Percentiles rank a stretch among this genome's conserved stretches.
These are phyloP conservation scores for Anoplopoma fimbria DNA, from an alignment of 2,113 vertebrate species.

Conservation along the genomic window DNA sequence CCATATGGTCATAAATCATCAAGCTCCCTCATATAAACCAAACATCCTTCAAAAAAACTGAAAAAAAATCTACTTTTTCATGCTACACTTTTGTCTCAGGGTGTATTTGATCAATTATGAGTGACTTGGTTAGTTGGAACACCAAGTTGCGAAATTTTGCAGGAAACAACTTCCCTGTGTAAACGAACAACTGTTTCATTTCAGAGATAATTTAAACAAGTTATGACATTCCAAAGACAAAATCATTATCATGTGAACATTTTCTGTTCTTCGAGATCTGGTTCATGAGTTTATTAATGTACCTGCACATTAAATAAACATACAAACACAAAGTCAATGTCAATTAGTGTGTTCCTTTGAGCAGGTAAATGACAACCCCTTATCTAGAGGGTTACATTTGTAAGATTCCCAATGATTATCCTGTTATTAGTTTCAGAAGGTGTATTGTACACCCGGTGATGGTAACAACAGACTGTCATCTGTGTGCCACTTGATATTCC, in stretches of 20 bases:
- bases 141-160: no score
- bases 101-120: constrained; percentile 1
- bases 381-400: neutral
- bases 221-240: neutral
- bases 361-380: constrained; percentile 5
- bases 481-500: constrained; percentile 69
- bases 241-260: neutral
- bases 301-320: neutral
- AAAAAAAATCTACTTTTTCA: constrained; percentile 1
- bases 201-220: constrained; percentile 13
- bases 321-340: constrained; percentile 22
- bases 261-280: neutral
- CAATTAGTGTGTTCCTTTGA: constrained; percentile 7
- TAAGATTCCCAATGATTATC: constrained; percentile 14
- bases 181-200: neutral
- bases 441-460: neutral
- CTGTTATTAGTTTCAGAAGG: constrained; percentile 18
- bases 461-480: constrained; percentile 16
- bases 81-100: neutral
- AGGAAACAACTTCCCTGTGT: neutral
- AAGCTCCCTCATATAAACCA: neutral
- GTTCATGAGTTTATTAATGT: neutral
- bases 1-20: neutral
- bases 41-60: neutral
- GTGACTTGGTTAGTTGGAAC: neutral